Evolutionary conservation across 2,113 vertebrate genomes (phyloP).

Genomic region (Gila orcuttii): DNA sequence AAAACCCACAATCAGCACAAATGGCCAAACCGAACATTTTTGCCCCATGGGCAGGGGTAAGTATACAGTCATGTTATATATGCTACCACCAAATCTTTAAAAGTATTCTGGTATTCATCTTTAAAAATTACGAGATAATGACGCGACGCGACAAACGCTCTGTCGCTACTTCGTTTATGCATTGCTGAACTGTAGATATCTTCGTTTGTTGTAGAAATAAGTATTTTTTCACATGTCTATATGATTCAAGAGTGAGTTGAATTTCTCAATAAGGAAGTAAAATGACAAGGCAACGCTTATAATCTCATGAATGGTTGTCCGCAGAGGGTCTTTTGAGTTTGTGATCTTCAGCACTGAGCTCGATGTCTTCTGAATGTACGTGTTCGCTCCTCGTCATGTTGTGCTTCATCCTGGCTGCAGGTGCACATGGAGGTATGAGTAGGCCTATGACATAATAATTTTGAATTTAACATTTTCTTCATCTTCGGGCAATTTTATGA

Average conservation of each 20-base stretch:
- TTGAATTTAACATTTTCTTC: neutral
- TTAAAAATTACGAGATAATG: neutral
- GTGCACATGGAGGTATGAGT: constrained; percentile 33
- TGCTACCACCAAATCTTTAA: neutral
- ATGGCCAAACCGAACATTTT: neutral
- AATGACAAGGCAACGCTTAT: neutral
- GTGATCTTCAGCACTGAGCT: constrained; percentile 32
- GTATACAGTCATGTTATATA: neutral
- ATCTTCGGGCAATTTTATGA: neutral
- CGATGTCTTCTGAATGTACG: constrained; percentile 48
- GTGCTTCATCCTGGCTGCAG: constrained; percentile 8
- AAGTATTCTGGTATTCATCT: neutral
- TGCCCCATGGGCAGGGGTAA: constrained; percentile 26
- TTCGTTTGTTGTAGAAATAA: neutral
- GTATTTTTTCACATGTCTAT: neutral
- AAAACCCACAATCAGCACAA: constrained; percentile 1
- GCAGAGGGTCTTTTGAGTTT: constrained; percentile 25
- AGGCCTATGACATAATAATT: neutral
- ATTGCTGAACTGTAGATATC: neutral
- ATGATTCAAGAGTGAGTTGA: neutral
- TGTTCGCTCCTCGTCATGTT: constrained; percentile 40
- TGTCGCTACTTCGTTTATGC: too few relatives aligned
- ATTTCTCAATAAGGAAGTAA: neutral
- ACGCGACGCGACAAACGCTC: neutral
- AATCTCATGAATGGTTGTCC: constrained; percentile 4